Evolutionary conservation across 30 jellyfish, hydroid and myxozoan species (phyloP).

Genomic region (Nemopilema nomurai): DNA sequence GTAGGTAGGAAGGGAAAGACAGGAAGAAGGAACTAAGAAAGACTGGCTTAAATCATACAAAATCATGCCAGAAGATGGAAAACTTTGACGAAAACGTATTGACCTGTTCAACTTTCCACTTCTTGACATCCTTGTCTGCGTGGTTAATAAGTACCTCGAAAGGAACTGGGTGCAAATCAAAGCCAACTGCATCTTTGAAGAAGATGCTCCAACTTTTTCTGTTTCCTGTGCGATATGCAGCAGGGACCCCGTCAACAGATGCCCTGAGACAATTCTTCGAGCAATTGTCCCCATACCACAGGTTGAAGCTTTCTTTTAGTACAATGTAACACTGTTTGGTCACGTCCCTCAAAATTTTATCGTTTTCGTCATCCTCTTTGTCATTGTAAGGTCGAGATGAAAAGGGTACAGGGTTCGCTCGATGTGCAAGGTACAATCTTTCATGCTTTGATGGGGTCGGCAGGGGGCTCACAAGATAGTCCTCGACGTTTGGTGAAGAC

Average conservation of each 20-base stretch:
- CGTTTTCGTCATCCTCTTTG: slow-evolving; percentile 17
- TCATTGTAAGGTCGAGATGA: slow-evolving; percentile 60
- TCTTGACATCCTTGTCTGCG: slow-evolving; percentile 51
- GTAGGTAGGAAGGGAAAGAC: too few species aligned
- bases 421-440: slow-evolving; percentile 45
- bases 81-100: too few species aligned
- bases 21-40: too few species aligned
- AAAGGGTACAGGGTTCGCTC: slow-evolving; percentile 59
- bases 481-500: slow-evolving; percentile 68
- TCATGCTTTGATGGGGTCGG: slow-evolving; percentile 65
- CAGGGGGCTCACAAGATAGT: slow-evolving; percentile 74
- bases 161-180: slow-evolving; percentile 39
- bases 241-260: slow-evolving; percentile 58
- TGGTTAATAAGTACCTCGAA: slow-evolving; percentile 61
- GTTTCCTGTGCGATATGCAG: slow-evolving; percentile 33
- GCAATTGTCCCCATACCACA: slow-evolving; percentile 66
- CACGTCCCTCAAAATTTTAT: slow-evolving; percentile 14
- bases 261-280: slow-evolving; percentile 36
- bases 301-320: slow-evolving; percentile 65
- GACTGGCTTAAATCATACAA: too few species aligned
- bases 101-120: slow-evolving; percentile 74
- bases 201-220: slow-evolving; percentile 52
- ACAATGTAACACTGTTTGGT: slow-evolving; percentile 47
- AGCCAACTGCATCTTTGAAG: slow-evolving; percentile 39
- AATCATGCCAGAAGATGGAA: too few species aligned